Conservation (phyloP, 2,113 vertebrate genomes). For the Clarias macrocephalus region DNA sequence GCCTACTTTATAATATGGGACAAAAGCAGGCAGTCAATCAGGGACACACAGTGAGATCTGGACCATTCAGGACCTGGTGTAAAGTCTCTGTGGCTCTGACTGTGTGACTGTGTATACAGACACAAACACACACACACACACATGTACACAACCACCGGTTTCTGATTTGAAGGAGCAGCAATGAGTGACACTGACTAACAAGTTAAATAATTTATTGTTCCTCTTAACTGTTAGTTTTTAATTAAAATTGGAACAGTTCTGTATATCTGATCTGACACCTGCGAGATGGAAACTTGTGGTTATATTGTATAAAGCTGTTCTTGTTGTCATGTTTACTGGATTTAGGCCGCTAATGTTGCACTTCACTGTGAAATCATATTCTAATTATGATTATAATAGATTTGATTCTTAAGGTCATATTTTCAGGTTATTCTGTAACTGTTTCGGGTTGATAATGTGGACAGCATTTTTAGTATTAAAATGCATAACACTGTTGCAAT, state of each 20-base stretch:
- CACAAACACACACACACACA: neutral
- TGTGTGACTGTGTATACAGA: neutral
- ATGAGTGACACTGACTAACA: neutral
- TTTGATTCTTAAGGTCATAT: neutral
- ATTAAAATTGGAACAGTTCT: neutral
- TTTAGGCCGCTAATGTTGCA: neutral
- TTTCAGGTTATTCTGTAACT: neutral
- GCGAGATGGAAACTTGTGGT: neutral
- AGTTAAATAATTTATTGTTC: neutral
- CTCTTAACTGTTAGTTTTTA: neutral
- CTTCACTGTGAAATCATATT: neutral
- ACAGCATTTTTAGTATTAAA: neutral
- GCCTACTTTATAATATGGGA: conserved; percentile 1
- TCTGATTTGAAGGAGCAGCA: neutral
- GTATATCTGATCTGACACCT: neutral
- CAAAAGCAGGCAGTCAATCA: neutral
- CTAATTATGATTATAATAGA: neutral
- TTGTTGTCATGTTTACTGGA: neutral
- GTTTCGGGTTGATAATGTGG: neutral
- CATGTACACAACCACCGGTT: neutral
- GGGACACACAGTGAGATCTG: neutral
- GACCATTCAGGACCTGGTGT: neutral
- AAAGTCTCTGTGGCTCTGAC: neutral
- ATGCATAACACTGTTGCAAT: neutral
- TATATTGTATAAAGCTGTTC: neutral